Conservation (phyloP, 2,113 vertebrate genomes). For the Onychostoma macrolepis region DNA sequence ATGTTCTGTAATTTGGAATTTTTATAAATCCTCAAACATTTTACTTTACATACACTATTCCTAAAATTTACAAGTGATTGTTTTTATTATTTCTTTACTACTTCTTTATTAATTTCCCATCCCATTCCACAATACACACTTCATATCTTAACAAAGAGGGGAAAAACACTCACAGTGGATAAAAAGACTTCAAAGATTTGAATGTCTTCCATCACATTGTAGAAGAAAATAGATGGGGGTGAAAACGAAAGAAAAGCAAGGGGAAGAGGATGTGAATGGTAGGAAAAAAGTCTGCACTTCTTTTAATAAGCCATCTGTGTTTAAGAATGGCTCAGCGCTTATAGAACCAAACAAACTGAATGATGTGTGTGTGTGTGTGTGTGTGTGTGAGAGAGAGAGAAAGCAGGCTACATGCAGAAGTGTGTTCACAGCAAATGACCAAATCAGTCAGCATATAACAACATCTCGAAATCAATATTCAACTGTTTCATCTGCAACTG, state of each 20-base stretch:
- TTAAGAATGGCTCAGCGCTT: background rate
- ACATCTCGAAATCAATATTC: background rate
- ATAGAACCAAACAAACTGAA: constrained; percentile 9
- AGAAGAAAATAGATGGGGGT: background rate
- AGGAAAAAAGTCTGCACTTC: background rate
- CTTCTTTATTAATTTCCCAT: too few species aligned
- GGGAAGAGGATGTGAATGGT: background rate
- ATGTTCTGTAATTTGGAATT: too few species aligned
- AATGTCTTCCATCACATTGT: too few species aligned
- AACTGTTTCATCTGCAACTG: background rate
- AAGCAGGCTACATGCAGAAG: background rate
- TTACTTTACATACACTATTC: too few species aligned
- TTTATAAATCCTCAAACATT: too few species aligned
- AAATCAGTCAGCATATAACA: background rate
- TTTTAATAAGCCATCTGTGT: constrained; percentile 32
- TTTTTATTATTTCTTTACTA: too few species aligned
- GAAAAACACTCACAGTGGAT: too few species aligned
- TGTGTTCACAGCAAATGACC: constrained; percentile 23
- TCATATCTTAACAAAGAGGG: too few species aligned
- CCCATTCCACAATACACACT: too few species aligned
- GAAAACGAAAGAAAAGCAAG: background rate
- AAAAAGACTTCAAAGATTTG: too few species aligned
- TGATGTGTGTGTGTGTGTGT: too few species aligned
- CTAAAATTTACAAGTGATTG: too few species aligned
- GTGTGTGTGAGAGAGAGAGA: background rate